phyloP scores from a whole-genome alignment of 2,797 vertebrate genomes.

The Mus minutoides region DNA sequence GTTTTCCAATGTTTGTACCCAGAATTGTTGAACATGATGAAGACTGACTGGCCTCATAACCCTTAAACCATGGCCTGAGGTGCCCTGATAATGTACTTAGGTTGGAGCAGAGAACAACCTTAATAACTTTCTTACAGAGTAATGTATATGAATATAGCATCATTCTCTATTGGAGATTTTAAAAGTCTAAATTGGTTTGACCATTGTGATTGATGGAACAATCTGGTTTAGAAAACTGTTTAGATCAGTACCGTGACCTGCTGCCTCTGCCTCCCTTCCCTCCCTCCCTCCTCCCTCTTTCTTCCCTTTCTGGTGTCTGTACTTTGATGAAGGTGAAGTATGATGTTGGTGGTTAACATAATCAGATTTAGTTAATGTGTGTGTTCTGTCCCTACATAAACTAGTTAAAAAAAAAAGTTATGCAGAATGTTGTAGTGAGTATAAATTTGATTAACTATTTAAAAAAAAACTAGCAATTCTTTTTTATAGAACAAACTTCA shows the following conservation, averaged over 20 bases:
- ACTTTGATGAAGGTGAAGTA: conserved; percentile 74
- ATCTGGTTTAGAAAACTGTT: conserved; percentile 84
- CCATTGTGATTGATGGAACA: conserved; percentile 82
- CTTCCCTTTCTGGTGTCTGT: conserved; percentile 31
- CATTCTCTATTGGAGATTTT: conserved; percentile 79
- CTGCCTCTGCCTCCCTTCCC: conserved; percentile 72
- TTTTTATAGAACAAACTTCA: conserved; percentile 13
- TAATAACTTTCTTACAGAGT: background rate
- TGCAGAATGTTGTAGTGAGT: conserved; percentile 82
- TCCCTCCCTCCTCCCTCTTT: conserved; percentile 34
- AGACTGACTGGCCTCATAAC: conserved; percentile 38
- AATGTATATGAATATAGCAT: conserved; percentile 57
- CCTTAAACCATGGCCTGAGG: conserved; percentile 64
- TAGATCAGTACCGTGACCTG: conserved; percentile 60
- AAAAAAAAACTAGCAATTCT: conserved; percentile 43
- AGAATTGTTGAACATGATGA: conserved; percentile 55
- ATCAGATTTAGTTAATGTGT: conserved; percentile 85
- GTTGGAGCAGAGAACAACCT: conserved; percentile 63
- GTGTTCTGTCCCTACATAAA: conserved; percentile 86
- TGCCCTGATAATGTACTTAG: conserved; percentile 42
- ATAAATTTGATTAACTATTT: conserved; percentile 44
- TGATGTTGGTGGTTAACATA: conserved; percentile 76
- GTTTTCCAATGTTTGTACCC: conserved; percentile 72
- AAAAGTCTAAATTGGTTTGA: conserved; percentile 82
- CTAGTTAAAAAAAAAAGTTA: conserved; percentile 79